phyloP scores from a whole-genome alignment of 2,888 invertebrate species.

The Melanostoma mellinum region DNA sequence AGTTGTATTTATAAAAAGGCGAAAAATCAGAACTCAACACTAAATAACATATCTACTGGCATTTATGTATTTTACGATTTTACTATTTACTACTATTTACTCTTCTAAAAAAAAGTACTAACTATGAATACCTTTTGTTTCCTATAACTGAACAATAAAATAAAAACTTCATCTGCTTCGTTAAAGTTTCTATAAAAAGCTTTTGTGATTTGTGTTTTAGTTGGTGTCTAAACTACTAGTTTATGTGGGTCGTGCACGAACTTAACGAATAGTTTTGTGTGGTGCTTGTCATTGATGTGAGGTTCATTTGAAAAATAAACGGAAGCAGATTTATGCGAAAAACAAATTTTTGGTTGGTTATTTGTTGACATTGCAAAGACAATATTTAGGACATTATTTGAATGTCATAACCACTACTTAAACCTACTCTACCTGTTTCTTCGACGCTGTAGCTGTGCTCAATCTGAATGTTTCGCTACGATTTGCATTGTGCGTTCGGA shows the following conservation, averaged over 20 bases:
- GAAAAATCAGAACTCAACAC: constrained; percentile 3
- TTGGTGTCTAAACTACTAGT: neutral
- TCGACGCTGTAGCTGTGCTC: no score
- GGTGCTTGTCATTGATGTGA: no score
- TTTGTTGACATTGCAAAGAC: no score
- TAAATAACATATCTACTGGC: constrained; percentile 4
- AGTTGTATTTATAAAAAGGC: neutral
- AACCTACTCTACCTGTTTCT: no score
- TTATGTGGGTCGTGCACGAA: neutral
- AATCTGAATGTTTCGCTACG: no score
- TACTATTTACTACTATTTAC: neutral
- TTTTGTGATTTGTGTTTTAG: neutral
- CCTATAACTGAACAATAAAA: constrained; percentile 24
- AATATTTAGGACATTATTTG: no score
- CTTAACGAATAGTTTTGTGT: constrained; percentile 13
- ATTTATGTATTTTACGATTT: constrained; percentile 5
- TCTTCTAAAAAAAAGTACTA: neutral
- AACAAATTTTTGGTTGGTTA: no score
- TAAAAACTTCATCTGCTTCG: constrained; percentile 29
- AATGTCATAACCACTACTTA: no score
- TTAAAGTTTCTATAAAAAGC: constrained; percentile 48
- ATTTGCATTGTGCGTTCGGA: no score
- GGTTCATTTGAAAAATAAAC: no score
- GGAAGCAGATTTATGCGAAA: no score
- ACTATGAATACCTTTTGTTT: constrained; percentile 17